These are phyloP conservation scores for Iphiclides podalirius DNA, from an alignment of 2,888 invertebrate species.

Conservation along the genomic window DNA sequence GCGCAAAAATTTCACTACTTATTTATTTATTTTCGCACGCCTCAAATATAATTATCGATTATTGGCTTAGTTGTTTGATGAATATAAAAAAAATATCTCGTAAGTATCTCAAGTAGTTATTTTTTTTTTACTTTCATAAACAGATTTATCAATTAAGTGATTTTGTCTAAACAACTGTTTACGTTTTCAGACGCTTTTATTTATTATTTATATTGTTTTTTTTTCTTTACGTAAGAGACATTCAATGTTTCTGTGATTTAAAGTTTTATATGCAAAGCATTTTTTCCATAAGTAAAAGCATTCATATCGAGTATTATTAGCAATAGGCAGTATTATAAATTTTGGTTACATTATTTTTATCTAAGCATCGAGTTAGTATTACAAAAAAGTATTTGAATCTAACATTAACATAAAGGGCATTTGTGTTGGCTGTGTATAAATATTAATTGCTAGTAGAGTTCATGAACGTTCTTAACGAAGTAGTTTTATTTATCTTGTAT, in stretches of 20 bases:
- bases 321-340: conserved; percentile 10
- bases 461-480: no score
- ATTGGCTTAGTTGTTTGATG: not conserved
- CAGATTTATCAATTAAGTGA: not conserved
- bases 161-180: not conserved
- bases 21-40: not conserved
- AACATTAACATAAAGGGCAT: not conserved
- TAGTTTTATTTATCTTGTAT: not conserved
- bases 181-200: not conserved
- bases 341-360: not conserved
- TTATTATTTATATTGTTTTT: not conserved
- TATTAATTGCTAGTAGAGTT: no score
- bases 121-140: not conserved
- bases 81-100: not conserved
- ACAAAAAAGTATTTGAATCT: not conserved
- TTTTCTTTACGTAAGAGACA: not conserved
- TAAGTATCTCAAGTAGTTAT: not conserved
- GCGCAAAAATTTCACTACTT: no score
- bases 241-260: not conserved
- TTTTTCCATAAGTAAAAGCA: not conserved
- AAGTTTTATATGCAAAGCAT: conserved; percentile 4
- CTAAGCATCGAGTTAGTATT: conserved; percentile 1
- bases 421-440: not conserved
- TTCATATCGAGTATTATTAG: not conserved
- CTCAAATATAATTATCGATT: not conserved